phyloP scores from a whole-genome alignment of 2,888 invertebrate genomes.

The Diadegma fenestrale region DNA sequence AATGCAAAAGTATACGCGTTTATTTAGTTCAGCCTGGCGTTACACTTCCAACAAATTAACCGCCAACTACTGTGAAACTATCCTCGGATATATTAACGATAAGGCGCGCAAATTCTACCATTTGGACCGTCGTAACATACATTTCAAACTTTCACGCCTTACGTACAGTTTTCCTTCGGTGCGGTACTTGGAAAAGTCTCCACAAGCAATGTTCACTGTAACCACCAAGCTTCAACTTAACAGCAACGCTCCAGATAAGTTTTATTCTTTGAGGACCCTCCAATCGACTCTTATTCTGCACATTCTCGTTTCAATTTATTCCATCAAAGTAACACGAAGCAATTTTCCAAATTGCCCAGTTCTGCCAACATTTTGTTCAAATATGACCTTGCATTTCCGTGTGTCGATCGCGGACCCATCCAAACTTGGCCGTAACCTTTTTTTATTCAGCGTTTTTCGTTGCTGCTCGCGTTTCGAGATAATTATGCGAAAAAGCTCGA shows the following conservation, averaged over 20 bases:
- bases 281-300: slow-evolving; percentile 6
- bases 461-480: slow-evolving; percentile 1
- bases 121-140: slow-evolving; percentile 49
- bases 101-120: slow-evolving; percentile 48
- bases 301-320: neutral
- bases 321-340: neutral
- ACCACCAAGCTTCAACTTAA: slow-evolving; percentile 37
- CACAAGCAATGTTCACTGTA: slow-evolving; percentile 35
- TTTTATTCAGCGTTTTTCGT: slow-evolving; percentile 19
- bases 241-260: slow-evolving; percentile 33
- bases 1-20: slow-evolving; percentile 20
- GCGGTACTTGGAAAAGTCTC: slow-evolving; percentile 33
- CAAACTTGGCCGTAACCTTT: slow-evolving; percentile 22
- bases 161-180: slow-evolving; percentile 11
- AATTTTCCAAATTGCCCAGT: neutral
- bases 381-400: neutral
- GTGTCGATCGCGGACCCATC: neutral
- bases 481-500: neutral
- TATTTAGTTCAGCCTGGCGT: slow-evolving; percentile 23
- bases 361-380: neutral
- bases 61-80: slow-evolving; percentile 57
- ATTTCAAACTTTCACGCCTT: slow-evolving; percentile 21
- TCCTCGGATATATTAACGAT: slow-evolving; percentile 59
- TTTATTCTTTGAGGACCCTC: slow-evolving; percentile 4
- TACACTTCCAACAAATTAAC: slow-evolving; percentile 63